phyloP scores from a whole-genome alignment of 1,140 invertebrate genomes.

The Hermetia illucens region DNA sequence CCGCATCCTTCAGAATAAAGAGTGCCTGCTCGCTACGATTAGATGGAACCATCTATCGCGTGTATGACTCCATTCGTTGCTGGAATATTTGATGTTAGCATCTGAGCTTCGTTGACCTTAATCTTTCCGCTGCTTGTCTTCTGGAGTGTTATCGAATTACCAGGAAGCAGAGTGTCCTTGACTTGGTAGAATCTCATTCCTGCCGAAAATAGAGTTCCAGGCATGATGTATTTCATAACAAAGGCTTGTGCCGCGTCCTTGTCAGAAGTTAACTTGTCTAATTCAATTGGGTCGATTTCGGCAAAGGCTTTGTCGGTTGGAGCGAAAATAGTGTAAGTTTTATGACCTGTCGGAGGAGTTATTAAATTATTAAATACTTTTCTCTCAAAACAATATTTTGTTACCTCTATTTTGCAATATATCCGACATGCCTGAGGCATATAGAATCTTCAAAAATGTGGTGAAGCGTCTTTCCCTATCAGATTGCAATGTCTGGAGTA shows the following conservation, averaged over 20 bases:
- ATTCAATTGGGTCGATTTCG: slow-evolving; percentile 44
- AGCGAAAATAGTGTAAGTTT: slow-evolving; percentile 73
- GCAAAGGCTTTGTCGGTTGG: slow-evolving; percentile 69
- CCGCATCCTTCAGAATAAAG: too few species aligned
- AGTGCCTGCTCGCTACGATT: too few species aligned
- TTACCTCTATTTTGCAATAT: slow-evolving; percentile 38
- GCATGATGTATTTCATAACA: slow-evolving; percentile 61
- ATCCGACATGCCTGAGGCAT: slow-evolving; percentile 55
- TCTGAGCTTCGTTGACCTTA: slow-evolving; percentile 61
- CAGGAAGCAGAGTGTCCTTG: slow-evolving; percentile 52
- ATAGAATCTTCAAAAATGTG: slow-evolving; percentile 59
- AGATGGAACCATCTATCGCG: slow-evolving; percentile 60
- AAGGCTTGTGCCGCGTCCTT: slow-evolving; percentile 52
- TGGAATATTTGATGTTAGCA: slow-evolving; percentile 66
- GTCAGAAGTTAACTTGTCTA: slow-evolving; percentile 41
- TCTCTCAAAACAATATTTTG: background rate
- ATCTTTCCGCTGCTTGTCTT: slow-evolving; percentile 62
- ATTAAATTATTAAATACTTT: slow-evolving; percentile 6
- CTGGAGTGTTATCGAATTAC: slow-evolving; percentile 50
- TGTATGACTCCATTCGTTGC: slow-evolving; percentile 82
- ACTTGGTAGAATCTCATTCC: slow-evolving; percentile 77
- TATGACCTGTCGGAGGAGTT: slow-evolving; percentile 39
- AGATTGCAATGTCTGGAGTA: slow-evolving; percentile 65
- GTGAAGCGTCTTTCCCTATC: slow-evolving; percentile 65
- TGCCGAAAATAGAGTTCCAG: slow-evolving; percentile 62